Conservation (phyloP, 2,113 vertebrate species). For the Podocnemis expansa region DNA sequence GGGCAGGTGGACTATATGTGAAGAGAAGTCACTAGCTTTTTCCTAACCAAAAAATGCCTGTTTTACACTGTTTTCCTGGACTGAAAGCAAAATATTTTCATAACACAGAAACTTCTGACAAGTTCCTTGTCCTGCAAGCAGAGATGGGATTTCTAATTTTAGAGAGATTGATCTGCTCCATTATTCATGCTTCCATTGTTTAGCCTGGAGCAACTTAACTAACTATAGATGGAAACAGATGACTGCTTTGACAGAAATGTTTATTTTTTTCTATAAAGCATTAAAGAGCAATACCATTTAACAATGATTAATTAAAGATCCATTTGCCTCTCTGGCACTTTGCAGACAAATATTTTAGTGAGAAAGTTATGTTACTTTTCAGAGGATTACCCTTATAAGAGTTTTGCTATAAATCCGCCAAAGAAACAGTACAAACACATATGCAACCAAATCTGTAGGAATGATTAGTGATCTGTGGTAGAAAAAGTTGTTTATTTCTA, state of each 20-base stretch:
- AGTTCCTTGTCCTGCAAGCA: not conserved
- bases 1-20: not conserved
- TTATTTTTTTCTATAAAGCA: not conserved
- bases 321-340: fast-evolving
- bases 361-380: fast-evolving
- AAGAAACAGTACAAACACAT: fast-evolving
- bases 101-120: not conserved
- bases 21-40: not conserved
- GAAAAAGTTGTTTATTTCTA: fast-evolving
- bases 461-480: not conserved
- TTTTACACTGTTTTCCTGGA: not conserved
- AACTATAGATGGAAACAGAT: not conserved
- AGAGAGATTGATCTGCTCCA: not conserved
- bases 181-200: not conserved
- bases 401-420: fast-evolving
- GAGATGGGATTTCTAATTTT: not conserved
- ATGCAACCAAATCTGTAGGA: not conserved
- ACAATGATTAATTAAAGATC: not conserved
- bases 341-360: fast-evolving
- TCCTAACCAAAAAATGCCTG: not conserved
- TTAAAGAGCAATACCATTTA: not conserved
- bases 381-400: fast-evolving
- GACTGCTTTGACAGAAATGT: fast-evolving
- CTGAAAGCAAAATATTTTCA: not conserved
- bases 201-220: not conserved